These are phyloP conservation scores for Lycorma delicatula DNA, from an alignment of 1,140 invertebrate species.

Conservation along the genomic window DNA sequence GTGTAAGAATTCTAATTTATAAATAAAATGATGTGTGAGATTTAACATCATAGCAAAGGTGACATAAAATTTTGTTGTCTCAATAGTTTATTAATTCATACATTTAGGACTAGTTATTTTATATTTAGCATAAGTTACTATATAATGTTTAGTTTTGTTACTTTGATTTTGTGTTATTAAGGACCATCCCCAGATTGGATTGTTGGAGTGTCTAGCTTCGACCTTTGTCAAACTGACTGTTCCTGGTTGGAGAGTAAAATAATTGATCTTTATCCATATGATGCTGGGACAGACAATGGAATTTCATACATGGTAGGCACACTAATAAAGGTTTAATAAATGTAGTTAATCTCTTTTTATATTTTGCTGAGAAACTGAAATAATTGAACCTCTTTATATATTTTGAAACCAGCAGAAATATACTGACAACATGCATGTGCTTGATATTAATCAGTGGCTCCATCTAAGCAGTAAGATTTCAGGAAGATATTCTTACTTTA, in stretches of 20 bases:
- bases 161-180: constrained; percentile 27
- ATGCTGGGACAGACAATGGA: constrained; percentile 90
- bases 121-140: not conserved
- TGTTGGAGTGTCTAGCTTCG: constrained; percentile 76
- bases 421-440: no score
- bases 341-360: not conserved
- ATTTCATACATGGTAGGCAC: constrained; percentile 85
- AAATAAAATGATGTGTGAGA: no score
- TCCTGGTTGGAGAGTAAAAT: constrained; percentile 70
- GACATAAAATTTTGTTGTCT: no score
- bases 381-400: no score
- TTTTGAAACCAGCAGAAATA: no score
- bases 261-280: constrained; percentile 86
- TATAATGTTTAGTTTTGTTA: not conserved
- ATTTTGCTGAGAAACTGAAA: no score
- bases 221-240: constrained; percentile 82
- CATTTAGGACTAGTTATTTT: no score
- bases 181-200: constrained; percentile 94
- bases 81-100: no score
- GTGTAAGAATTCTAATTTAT: no score
- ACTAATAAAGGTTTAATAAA: constrained; percentile 3
- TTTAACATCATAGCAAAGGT: no score
- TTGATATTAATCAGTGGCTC: not conserved
- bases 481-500: no score
- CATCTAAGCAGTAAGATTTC: no score